Evolutionary conservation across 1,140 invertebrate species (phyloP), one percentile per base, ranked within the genome.

Genomic region (Brachionus asplanchnoidis): DNA sequence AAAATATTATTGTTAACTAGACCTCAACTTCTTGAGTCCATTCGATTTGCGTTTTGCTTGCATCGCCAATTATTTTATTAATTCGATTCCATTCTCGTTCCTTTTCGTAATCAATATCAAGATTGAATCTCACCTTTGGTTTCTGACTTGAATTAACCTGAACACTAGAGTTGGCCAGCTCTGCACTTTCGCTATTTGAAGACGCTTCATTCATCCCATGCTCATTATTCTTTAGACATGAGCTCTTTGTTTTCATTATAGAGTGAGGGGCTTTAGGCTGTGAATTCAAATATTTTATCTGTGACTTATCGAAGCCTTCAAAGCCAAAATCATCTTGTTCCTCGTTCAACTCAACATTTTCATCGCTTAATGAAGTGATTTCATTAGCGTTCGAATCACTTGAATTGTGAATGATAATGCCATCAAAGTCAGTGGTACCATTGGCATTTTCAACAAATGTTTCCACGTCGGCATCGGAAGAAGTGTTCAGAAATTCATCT

Each of bases 41-140:
- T 42, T 83, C 80, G 6, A 83, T 65, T 28, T 80, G 78, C 7
- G 44, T 65, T 80, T 80, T 56, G 20, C 78, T 80, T 26, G 40
- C 53, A 40, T 83, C 53, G 26, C 80, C 80, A 26, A 83, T 26
- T 68, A 83, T 32, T 65, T 83, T 83, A 9, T 83, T 83, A 40
- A 83, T 60, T 42, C 53, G 60, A 83, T 83, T 83, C 80, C 80
- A 83, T 66, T 83, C 80, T 50, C 80, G 5, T 83, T 83, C 80
- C 17, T 65, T 65, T 66, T 83, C 80, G 66, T 83, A 83, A 17
- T 83, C 20, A 32, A 65, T 36, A 32, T 83, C 80, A 32, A 83
- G 36, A 83, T 83, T 83, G 28, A 83, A 83, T 42, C 80, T 28
- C 6, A 83, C 80, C 36, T 83, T 83, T 26, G 82, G 82, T 56